These are phyloP conservation scores for Oreochromis aureus DNA, from an alignment of 2,113 vertebrate genomes.

Conservation along the genomic window DNA sequence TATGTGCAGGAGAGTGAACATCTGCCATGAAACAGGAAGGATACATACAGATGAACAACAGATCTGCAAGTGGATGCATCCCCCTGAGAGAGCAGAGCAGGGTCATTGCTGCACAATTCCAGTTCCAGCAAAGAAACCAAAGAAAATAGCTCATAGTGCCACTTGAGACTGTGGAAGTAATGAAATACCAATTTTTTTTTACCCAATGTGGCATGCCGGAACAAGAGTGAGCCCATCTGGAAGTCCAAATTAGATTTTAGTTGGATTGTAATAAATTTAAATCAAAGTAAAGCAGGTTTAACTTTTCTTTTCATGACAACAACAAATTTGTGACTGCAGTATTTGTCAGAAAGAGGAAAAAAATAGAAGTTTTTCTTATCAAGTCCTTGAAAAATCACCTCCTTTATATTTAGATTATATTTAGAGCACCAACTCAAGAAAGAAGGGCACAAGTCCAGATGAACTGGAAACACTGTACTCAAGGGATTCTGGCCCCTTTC, in stretches of 20 bases:
- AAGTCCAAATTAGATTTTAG: slow-evolving; percentile 7
- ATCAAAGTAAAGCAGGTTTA: neutral
- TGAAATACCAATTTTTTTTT: neutral
- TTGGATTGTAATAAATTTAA: slow-evolving; percentile 5
- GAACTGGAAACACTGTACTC: neutral
- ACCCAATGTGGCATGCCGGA: neutral
- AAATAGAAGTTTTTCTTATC: neutral
- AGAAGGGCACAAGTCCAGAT: neutral
- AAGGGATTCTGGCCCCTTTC: neutral
- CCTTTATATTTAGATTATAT: neutral
- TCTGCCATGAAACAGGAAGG: slow-evolving; percentile 11
- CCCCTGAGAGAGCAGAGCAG: neutral
- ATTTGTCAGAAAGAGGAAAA: neutral
- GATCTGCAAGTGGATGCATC: neutral
- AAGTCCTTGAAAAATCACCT: neutral
- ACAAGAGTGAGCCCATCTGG: neutral
- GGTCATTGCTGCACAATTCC: neutral
- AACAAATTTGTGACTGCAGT: neutral
- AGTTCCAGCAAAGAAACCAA: slow-evolving; percentile 29
- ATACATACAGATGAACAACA: neutral
- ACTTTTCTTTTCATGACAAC: neutral
- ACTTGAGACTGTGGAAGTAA: neutral
- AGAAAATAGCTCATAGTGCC: slow-evolving; percentile 7
- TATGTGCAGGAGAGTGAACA: slow-evolving; percentile 16
- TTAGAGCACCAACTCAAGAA: neutral